Conservation (phyloP, 1,140 invertebrate genomes). For the Drosophila setifemur region DNA sequence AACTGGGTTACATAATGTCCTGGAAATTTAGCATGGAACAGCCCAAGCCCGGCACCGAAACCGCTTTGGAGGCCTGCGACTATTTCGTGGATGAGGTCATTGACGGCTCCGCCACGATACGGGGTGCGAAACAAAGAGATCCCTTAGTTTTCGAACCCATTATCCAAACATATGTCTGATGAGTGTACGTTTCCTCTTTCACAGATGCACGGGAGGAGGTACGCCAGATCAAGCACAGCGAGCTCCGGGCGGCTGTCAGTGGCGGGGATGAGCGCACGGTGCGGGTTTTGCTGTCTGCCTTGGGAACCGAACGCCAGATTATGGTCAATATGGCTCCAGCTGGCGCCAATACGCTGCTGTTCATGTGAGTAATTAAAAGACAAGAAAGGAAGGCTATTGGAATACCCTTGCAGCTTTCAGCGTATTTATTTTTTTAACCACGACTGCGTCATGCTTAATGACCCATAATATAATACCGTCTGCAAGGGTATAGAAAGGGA, state of each 20-base stretch:
- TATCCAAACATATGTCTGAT: conserved; percentile 19
- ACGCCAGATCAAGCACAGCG: conserved; percentile 87
- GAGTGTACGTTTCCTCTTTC: background rate
- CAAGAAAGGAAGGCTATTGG: too few relatives aligned
- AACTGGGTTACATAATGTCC: conserved; percentile 62
- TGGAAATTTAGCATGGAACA: conserved; percentile 76
- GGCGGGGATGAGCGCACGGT: conserved; percentile 87
- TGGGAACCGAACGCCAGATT: conserved; percentile 87
- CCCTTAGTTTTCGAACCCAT: background rate
- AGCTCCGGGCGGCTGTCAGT: conserved; percentile 88
- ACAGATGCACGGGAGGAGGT: conserved; percentile 89
- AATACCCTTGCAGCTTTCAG: too few relatives aligned
- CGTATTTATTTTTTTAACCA: too few relatives aligned
- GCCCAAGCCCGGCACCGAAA: conserved; percentile 83
- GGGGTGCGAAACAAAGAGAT: conserved; percentile 37
- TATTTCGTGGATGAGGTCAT: conserved; percentile 87
- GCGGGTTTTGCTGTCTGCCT: conserved; percentile 86
- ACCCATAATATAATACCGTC: too few relatives aligned
- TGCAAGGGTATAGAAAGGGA: too few relatives aligned
- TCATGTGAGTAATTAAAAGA: conserved; percentile 87
- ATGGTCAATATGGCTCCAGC: conserved; percentile 93
- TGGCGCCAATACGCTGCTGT: conserved; percentile 93
- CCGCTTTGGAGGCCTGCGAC: conserved; percentile 86
- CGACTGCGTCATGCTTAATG: too few relatives aligned
- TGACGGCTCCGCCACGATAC: conserved; percentile 48